Evolutionary conservation across 1,140 invertebrate genomes (phyloP), one percentile per base, ranked within the genome.

Genomic region (Pseudomyrmex concolor): DNA sequence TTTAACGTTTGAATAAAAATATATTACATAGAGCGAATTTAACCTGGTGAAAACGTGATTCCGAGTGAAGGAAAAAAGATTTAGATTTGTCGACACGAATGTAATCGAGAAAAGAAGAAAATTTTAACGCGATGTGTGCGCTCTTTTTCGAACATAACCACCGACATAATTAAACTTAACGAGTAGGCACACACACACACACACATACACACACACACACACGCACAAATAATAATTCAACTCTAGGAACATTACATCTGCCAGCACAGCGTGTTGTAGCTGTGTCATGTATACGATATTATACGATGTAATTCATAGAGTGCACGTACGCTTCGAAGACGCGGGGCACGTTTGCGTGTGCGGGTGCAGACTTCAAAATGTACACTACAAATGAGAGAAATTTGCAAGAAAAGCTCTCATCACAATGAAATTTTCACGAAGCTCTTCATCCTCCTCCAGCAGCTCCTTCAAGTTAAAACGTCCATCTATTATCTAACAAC

Each of bases 181-280:
- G 66, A 80, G 45, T 80, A 71, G n/a, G 22, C 66, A 50, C 5
- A 34, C 34, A 34, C 34, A 34, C 34, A 34, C 34, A 34, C 34
- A 34, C 34, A 34, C 34, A 34, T 7, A 34, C 34, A 34, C 34
- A 7, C 34, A 34, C 5, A 5, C 34, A 5, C 34, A 34, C 34
- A 0, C 34, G 5, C 34, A 7, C 45, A 68, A 63, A 81, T 57
- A 22, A 17, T 71, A 81, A 83, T 72, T 81, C 62, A 72, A 84
- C 72, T 72, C 78, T n/a, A 66, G 19, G 62, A 83, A 84, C 54
- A 73, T 81, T 83, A 81, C 50, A 60, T 77, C 54, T 48, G 50
- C 77, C 63, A 59, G 55, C 54, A 22, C 66, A 80, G 43, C 66
- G 43, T 34, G 34, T 34, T 34, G 34, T 70, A 48, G 34, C 34